Evolutionary conservation across 1,140 invertebrate species (phyloP).

Genomic region (Papilio dardanus): DNA sequence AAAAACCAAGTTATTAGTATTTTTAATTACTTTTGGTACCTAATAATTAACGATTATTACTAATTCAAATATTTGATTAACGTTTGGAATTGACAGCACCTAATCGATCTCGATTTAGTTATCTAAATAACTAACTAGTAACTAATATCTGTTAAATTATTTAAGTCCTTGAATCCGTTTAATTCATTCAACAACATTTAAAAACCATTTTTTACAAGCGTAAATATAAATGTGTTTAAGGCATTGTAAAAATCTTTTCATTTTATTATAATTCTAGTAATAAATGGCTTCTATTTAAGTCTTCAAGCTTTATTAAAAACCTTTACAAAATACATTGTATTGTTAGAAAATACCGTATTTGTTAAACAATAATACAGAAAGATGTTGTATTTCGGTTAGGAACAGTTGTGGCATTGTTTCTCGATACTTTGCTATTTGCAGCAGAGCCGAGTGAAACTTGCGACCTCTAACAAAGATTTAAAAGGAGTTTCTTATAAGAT

Average conservation of each 20-base stretch:
- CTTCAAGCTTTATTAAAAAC: background rate
- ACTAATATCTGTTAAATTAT: too few species aligned
- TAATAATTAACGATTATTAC: background rate
- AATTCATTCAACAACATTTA: too few species aligned
- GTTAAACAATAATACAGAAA: background rate
- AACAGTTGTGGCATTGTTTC: constrained; percentile 22
- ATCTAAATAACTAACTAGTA: too few species aligned
- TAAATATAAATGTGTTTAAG: too few species aligned
- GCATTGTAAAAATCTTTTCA: too few species aligned
- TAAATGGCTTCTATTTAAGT: too few species aligned
- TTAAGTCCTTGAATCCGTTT: too few species aligned
- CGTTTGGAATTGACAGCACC: too few species aligned
- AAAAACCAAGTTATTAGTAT: background rate
- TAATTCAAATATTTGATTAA: background rate
- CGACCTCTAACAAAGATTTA: constrained; percentile 7
- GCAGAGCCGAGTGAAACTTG: background rate
- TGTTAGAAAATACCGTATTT: background rate
- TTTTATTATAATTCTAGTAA: too few species aligned
- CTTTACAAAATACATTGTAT: background rate
- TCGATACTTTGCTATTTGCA: constrained; percentile 7
- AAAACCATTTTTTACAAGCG: too few species aligned
- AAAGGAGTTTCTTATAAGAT: constrained; percentile 23
- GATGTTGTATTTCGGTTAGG: constrained; percentile 6
- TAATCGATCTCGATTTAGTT: too few species aligned
- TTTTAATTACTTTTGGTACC: background rate